Percentiles rank a stretch among this genome's conserved stretches.
Evolutionary conservation across 2,888 invertebrate species (phyloP).

Genomic region (Hypercompe scribonia): DNA sequence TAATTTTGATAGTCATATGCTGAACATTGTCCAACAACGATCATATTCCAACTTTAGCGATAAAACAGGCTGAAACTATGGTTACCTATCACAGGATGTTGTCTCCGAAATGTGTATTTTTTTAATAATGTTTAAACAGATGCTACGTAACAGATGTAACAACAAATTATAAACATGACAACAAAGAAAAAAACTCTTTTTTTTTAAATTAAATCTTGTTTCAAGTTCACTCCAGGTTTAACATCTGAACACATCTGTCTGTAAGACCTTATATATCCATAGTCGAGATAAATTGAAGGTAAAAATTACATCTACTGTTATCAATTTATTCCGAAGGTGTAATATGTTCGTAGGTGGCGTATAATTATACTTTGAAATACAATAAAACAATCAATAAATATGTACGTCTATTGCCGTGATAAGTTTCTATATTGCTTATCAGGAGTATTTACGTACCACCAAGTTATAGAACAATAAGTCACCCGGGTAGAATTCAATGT

Average conservation of each 20-base stretch:
- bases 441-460: not conserved
- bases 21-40: not conserved
- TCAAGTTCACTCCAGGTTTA: not conserved
- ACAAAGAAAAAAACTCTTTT: too few species aligned
- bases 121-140: too few species aligned
- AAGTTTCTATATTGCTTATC: not conserved
- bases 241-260: not conserved
- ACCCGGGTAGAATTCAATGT: too few species aligned
- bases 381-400: not conserved
- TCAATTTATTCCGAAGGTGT: not conserved
- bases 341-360: not conserved
- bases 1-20: not conserved
- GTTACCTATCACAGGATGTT: not conserved
- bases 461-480: not conserved
- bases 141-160: too few species aligned
- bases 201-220: too few species aligned
- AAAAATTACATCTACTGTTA: not conserved
- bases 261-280: not conserved
- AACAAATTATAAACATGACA: too few species aligned
- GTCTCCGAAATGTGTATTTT: too few species aligned
- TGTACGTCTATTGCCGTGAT: not conserved
- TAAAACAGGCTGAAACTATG: not conserved
- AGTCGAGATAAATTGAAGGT: not conserved
- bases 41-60: not conserved
- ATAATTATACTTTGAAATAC: not conserved